phyloP scores from a whole-genome alignment of 2,797 vertebrate genomes.

The Cyprinella venusta region DNA sequence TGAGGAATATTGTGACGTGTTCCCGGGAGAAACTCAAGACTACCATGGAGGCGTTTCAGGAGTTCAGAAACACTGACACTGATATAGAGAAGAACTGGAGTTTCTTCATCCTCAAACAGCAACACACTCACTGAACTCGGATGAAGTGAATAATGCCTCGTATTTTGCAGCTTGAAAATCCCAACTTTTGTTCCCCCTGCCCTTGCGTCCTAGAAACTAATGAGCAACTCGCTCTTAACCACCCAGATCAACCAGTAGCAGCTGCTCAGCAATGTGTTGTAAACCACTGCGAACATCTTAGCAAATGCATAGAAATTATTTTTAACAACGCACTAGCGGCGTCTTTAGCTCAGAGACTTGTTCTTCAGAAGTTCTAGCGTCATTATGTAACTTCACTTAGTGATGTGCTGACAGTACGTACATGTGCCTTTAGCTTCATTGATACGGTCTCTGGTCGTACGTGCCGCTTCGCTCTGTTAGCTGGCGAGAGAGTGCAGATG shows the following conservation, averaged over 20 bases:
- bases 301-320: not conserved
- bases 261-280: too few relatives aligned
- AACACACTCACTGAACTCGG: too few relatives aligned
- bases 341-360: not conserved
- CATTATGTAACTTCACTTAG: constrained; percentile 38
- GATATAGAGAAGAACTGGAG: not conserved
- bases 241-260: not conserved
- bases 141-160: not conserved
- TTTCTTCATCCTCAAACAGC: too few relatives aligned
- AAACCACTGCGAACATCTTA: not conserved
- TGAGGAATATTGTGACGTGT: too few relatives aligned
- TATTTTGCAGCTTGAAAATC: not conserved
- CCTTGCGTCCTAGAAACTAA: not conserved
- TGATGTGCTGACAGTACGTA: not conserved
- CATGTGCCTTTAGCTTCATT: constrained; percentile 29
- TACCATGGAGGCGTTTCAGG: too few relatives aligned
- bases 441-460: not conserved
- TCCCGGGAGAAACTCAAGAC: too few relatives aligned
- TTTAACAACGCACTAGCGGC: not conserved
- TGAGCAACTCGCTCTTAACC: not conserved
- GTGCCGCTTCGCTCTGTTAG: not conserved
- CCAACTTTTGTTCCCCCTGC: not conserved
- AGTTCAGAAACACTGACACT: too few relatives aligned
- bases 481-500: not conserved
- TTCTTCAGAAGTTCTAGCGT: not conserved